Evolutionary conservation across 2,113 vertebrate species (phyloP), one percentile per base, ranked within the genome.

Genomic region (Dunckerocampus dactyliophorus): DNA sequence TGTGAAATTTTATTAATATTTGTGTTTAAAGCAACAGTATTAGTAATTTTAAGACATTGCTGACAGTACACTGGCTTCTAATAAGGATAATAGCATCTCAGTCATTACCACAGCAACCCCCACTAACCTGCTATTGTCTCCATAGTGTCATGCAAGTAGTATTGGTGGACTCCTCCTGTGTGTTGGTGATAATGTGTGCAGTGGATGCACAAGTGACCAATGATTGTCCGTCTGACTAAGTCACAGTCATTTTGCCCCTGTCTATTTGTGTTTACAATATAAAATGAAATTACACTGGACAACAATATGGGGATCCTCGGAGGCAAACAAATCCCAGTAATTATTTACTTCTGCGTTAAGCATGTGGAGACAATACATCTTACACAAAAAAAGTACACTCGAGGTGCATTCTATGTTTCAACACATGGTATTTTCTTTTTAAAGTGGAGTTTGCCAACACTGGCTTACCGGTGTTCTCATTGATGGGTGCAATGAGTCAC

Each of bases 401-500:
- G 2, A 9, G 17, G 16, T 16, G 7, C 19, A 2, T 4, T 21
- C 20, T 57, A 43, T 20, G 12, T 39, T 13, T n/a, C 31, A 39
- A 39, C 39, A 13, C 2, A 12, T 16, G 34, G 22, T n/a, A 14
- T 43, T 37, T 31, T 37, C 8, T 11, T 54, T 19, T 16, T 53
- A 2, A 24, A 24, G 17, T 48, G 19, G 10, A 28, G 21, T 31
- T 31, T 28, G 4, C 17, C 31, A 42, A 54, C 45, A 20, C 7
- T n/a, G 43, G 7, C 62, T 69, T 57, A 47, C 42, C 34, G 60
- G 63, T 31, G 58, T 45, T 70, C 37, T 56, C 28, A 20, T n/a
- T 0, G 15, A 42, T 8, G 21, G 13, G 3, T 6, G 3, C 45
- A 47, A 24, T 77, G 83, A 81, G 55, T 81, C 83, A 78, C 12